Evolutionary conservation across 2,797 vertebrate genomes (phyloP), one percentile per base, ranked within the genome.

Genomic region (Chelonia mydas): DNA sequence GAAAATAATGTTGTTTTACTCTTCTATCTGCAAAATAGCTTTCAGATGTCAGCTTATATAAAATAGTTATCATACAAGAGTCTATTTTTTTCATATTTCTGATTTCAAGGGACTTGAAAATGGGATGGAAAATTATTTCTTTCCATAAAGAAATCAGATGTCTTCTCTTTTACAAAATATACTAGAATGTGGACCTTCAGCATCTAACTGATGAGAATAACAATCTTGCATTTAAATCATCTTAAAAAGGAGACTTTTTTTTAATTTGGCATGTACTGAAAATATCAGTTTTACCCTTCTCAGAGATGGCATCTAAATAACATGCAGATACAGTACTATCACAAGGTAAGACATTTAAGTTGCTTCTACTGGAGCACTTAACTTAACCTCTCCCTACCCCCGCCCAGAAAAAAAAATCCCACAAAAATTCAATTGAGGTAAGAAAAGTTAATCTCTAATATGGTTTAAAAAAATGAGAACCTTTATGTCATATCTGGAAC

Each of bases 401-500:
- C 19, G 65, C 84, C 2, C 5, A 37, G 17, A 33, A 37, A 68
- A 37, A 33, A 37, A 72, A 41, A 23, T 5, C n/a, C n/a, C n/a
- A 23, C n/a, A 11, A 72, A 65, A 84, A 5, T 55, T 7, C 6
- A 65, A 19, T 4, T 76, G 85, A 61, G 31, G 45, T 77, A 93
- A 92, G 11, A 86, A 27, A 9, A 21, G 33, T 53, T 91, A 87
- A 23, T 79, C 86, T 79, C 87, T 28, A 41, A 33, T 55, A 5
- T 37, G 85, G 12, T 3, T 54, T 57, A 0, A 0, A 17, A 17
- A 13, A 57, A 61, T 61, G 12, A 83, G 3, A 89, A 53, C 72
- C 81, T 89, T 77, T 90, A 31, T 5, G 7, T 90, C 87, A 50
- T 3, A 5, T 45, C 9, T 13, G 16, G 9, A 89, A 4, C 4